Conservation (phyloP, 2,113 vertebrate species). For the Noturus placidus region DNA sequence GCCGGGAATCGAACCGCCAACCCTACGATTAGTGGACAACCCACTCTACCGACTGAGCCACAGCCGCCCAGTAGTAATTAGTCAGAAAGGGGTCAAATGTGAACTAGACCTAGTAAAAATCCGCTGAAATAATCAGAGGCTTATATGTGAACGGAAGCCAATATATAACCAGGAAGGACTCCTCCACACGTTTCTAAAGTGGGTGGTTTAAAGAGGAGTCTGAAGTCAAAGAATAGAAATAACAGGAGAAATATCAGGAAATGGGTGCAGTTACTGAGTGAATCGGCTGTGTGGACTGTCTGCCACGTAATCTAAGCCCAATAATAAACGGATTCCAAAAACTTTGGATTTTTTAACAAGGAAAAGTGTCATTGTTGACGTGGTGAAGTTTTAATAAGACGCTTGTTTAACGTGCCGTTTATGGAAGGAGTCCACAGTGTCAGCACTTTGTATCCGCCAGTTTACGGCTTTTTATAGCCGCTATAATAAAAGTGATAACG, state of each 20-base stretch:
- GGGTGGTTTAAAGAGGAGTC: background rate
- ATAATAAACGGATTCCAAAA: background rate
- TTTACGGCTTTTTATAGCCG: background rate
- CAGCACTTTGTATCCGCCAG: background rate
- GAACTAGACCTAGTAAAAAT: background rate
- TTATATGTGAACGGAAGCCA: background rate
- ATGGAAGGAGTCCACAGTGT: background rate
- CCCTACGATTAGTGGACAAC: too few species aligned
- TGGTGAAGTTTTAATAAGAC: background rate
- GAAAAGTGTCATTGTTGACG: background rate
- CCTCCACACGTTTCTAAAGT: background rate
- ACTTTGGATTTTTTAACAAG: too few species aligned
- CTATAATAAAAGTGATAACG: background rate
- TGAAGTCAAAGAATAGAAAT: background rate
- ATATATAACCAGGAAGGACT: background rate
- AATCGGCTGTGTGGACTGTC: too few species aligned
- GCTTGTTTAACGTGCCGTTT: background rate
- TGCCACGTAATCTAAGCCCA: background rate
- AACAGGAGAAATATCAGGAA: background rate
- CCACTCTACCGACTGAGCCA: too few species aligned
- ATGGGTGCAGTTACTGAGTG: too few species aligned
- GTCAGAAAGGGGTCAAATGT: too few species aligned
- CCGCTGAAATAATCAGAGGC: background rate
- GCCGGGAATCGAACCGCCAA: too few species aligned
- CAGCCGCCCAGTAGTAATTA: background rate